A percentile compares a stretch with the other conserved stretches of the same genome.
Conservation (phyloP, 2,888 invertebrate species). For the Brachyptera risi region DNA sequence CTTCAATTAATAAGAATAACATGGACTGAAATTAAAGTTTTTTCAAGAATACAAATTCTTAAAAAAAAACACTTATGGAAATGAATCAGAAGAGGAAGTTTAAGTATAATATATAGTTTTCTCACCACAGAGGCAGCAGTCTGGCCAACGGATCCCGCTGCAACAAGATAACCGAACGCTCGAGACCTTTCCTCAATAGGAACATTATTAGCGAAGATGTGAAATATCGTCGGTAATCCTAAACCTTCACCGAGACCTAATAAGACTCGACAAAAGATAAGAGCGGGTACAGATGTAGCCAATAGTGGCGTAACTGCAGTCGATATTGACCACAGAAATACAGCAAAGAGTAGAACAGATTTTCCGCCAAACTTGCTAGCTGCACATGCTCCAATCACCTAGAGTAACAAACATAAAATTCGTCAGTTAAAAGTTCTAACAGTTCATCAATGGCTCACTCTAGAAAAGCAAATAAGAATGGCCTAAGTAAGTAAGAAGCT, state of each 20-base stretch:
- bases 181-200: constrained; percentile 67
- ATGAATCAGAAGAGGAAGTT: too few species aligned
- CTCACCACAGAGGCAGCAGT: constrained; percentile 66
- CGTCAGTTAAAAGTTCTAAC: background rate
- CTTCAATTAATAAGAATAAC: too few species aligned
- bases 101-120: too few species aligned
- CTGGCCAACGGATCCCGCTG: constrained; percentile 70
- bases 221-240: constrained; percentile 65
- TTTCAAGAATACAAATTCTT: too few species aligned
- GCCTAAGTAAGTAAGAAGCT: too few species aligned
- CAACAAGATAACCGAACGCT: constrained; percentile 68
- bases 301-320: constrained; percentile 65
- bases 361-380: constrained; percentile 65
- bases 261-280: constrained; percentile 61
- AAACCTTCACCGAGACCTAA: constrained; percentile 40
- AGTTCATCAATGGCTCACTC: background rate
- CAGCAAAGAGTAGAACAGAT: constrained; percentile 61
- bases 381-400: constrained; percentile 63
- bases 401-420: background rate
- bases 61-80: too few species aligned
- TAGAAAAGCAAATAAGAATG: background rate
- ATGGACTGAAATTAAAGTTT: too few species aligned
- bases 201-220: constrained; percentile 67
- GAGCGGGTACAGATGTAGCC: constrained; percentile 58
- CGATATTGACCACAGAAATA: constrained; percentile 67